phyloP scores from a whole-genome alignment of 2,888 invertebrate genomes.

The Napeogenes sylphis region DNA sequence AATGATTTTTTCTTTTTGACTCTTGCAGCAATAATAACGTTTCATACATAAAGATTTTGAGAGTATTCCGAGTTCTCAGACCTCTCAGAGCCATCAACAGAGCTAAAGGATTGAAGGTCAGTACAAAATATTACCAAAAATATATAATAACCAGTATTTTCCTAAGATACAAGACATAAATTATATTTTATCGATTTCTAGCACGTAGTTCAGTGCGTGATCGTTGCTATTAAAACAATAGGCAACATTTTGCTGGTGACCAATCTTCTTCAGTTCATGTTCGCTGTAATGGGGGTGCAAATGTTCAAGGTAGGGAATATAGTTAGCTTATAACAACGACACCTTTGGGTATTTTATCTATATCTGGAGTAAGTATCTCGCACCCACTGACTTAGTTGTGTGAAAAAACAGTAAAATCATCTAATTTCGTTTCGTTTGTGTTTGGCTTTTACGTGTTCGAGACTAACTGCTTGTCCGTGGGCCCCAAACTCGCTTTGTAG shows the following conservation, averaged over 20 bases:
- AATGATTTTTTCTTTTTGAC: constrained; percentile 15
- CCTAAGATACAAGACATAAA: constrained; percentile 26
- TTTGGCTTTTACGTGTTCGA: constrained; percentile 34
- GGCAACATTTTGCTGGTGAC: constrained; percentile 99
- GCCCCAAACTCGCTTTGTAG: constrained; percentile 65
- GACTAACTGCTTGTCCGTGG: constrained; percentile 47
- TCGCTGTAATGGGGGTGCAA: constrained; percentile 99
- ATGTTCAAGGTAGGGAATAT: constrained; percentile 96
- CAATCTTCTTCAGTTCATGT: constrained; percentile 99
- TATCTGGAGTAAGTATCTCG: constrained; percentile 53
- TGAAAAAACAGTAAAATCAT: constrained; percentile 19
- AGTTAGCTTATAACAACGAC: constrained; percentile 44
- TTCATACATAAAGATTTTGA: constrained; percentile 98
- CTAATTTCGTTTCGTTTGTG: constrained; percentile 33
- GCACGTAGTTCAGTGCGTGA: constrained; percentile 99
- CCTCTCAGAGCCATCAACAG: constrained; percentile 99
- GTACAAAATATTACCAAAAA: constrained; percentile 39
- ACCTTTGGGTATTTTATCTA: constrained; percentile 63
- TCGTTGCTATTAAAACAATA: constrained; percentile 98
- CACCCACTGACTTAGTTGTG: constrained; percentile 23
- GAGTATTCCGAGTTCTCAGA: constrained; percentile 96
- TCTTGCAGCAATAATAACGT: constrained; percentile 83
- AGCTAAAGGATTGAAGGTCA: constrained; percentile 99
- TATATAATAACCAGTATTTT: neutral
- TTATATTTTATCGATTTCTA: constrained; percentile 68